Evolutionary conservation across 2,888 invertebrate species (phyloP).

Genomic region (Argyra leucocephala): DNA sequence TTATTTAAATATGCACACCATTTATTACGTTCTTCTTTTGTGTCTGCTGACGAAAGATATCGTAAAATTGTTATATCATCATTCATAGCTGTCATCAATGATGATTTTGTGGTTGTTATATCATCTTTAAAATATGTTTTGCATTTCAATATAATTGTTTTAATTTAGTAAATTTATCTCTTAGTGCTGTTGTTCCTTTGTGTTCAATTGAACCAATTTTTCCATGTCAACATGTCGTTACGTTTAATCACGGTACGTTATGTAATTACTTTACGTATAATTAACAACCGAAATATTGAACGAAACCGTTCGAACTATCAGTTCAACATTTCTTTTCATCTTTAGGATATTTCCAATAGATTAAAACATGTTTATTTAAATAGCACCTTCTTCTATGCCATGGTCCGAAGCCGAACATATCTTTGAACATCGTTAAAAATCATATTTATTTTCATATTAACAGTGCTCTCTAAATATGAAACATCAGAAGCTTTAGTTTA

Average conservation of each 20-base stretch:
- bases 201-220: slow-evolving; percentile 69
- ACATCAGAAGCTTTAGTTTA: slow-evolving; percentile 72
- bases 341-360: slow-evolving; percentile 96
- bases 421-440: slow-evolving; percentile 93
- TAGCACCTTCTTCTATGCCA: slow-evolving; percentile 96
- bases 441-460: slow-evolving; percentile 75
- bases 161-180: slow-evolving; percentile 85
- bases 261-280: slow-evolving; percentile 81
- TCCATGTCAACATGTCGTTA: slow-evolving; percentile 91
- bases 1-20: slow-evolving; percentile 84
- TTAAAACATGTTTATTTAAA: slow-evolving; percentile 65
- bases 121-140: slow-evolving; percentile 52
- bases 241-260: too few relatives aligned
- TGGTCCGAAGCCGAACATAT: slow-evolving; percentile 87
- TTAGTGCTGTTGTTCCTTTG: slow-evolving; percentile 63
- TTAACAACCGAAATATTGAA: too few relatives aligned
- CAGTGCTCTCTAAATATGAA: slow-evolving; percentile 76
- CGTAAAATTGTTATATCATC: slow-evolving; percentile 60
- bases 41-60: slow-evolving; percentile 85
- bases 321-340: slow-evolving; percentile 81
- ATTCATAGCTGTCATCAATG: slow-evolving; percentile 55
- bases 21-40: slow-evolving; percentile 72
- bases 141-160: slow-evolving; percentile 79
- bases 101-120: slow-evolving; percentile 49
- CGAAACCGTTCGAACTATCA: too few relatives aligned